phyloP scores from a whole-genome alignment of 1,140 invertebrate genomes.

The Stegodyphus mimosarum region DNA sequence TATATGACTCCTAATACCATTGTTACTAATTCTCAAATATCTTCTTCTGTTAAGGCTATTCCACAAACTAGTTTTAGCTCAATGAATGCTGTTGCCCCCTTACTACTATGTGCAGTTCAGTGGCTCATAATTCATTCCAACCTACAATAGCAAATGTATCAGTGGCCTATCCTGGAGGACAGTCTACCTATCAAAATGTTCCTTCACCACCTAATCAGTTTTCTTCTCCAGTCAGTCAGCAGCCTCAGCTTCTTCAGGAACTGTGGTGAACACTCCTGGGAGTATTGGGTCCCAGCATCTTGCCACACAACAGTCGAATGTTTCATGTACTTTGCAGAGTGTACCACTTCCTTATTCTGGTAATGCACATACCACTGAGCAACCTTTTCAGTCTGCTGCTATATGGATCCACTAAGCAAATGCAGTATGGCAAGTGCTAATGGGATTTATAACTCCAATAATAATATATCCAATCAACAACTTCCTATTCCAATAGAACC shows the following conservation, averaged over 20 bases:
- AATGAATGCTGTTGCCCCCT: not conserved
- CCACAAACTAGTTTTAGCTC: not conserved
- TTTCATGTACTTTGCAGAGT: not conserved
- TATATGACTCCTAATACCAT: not conserved
- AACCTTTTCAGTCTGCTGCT: not conserved
- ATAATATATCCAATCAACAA: not conserved
- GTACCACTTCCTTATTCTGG: not conserved
- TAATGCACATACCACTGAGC: not conserved
- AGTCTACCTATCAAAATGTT: not conserved
- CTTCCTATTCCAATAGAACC: slow-evolving; percentile 8
- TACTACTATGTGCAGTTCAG: not conserved
- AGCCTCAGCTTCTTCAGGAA: not conserved
- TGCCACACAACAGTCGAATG: not conserved
- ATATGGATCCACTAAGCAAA: not conserved
- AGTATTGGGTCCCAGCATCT: not conserved
- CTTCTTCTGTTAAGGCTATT: not conserved
- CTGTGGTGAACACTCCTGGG: not conserved
- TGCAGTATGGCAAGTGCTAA: not conserved
- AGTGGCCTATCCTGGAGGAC: not conserved
- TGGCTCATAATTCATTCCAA: not conserved
- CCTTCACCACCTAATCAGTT: not conserved
- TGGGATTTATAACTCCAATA: not conserved
- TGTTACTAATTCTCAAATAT: not conserved
- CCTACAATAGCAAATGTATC: not conserved
- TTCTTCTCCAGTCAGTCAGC: not conserved